phyloP scores from a whole-genome alignment of 2,113 vertebrate species.

The Ciconia stormi region DNA sequence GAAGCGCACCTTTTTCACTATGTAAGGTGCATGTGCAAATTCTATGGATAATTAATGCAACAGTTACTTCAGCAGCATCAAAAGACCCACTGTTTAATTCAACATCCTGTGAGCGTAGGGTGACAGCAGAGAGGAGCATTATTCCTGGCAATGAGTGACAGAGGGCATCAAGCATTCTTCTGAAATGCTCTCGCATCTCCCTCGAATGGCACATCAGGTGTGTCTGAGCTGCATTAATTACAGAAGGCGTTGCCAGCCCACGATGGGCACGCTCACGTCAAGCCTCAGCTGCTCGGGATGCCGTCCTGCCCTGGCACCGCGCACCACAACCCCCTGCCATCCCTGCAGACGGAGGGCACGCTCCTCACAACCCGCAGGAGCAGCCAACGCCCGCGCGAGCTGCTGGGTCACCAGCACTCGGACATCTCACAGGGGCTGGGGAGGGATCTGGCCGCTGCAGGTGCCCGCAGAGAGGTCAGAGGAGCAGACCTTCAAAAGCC shows the following conservation, averaged over 20 bases:
- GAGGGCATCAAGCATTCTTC: slow-evolving; percentile 46
- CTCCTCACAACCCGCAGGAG: accelerated
- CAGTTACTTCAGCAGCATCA: slow-evolving; percentile 46
- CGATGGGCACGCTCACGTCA: neutral
- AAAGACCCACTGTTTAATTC: slow-evolving; percentile 61
- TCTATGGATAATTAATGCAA: slow-evolving; percentile 51
- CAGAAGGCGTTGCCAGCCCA: neutral
- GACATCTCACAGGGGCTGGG: accelerated
- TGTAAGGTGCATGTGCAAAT: slow-evolving; percentile 11
- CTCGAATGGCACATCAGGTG: neutral
- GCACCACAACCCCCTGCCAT: accelerated
- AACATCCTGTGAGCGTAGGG: neutral
- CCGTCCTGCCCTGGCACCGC: neutral
- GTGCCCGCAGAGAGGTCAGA: neutral
- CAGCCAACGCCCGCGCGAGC: accelerated
- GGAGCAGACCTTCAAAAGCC: neutral
- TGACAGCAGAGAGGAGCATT: slow-evolving; percentile 32
- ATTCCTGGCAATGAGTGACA: slow-evolving; percentile 14
- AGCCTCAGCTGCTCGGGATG: neutral
- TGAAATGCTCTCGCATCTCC: neutral
- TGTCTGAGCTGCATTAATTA: neutral
- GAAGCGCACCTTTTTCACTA: neutral
- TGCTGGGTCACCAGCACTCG: neutral
- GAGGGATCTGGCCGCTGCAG: neutral
- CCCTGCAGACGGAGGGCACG: accelerated